Percentiles rank a stretch among this genome's conserved stretches.
These are phyloP conservation scores for Girardinus metallicus DNA, from an alignment of 2,797 vertebrate genomes.

Conservation along the genomic window DNA sequence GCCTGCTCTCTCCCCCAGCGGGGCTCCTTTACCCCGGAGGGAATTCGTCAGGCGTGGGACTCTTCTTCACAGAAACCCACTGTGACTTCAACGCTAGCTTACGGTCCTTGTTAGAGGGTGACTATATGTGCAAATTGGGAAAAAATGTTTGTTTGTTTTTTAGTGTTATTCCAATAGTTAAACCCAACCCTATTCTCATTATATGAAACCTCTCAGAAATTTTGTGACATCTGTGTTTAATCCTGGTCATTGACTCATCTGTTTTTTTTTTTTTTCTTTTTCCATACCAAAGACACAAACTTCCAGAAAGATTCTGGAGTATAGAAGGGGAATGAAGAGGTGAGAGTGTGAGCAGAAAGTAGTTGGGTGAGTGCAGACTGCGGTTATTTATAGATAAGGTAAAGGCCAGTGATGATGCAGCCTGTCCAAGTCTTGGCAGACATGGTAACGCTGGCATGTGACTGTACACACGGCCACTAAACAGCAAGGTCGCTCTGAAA, in stretches of 20 bases:
- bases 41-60: constrained; percentile 35
- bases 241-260: constrained; percentile 46
- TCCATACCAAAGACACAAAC: constrained; percentile 20
- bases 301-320: constrained; percentile 22
- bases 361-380: constrained; percentile 12
- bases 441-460: constrained; percentile 34
- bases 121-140: neutral
- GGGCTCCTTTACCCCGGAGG: constrained; percentile 1
- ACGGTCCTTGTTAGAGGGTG: neutral
- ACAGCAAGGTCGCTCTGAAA: constrained; percentile 9
- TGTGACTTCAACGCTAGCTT: neutral
- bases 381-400: constrained; percentile 80
- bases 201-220: constrained; percentile 30
- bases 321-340: constrained; percentile 13
- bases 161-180: neutral
- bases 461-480: constrained; percentile 9
- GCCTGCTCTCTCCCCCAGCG: constrained; percentile 40
- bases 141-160: neutral
- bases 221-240: constrained; percentile 26
- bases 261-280: constrained; percentile 15
- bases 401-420: constrained; percentile 77
- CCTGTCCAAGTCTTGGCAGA: constrained; percentile 47
- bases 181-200: neutral
- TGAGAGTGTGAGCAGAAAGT: constrained; percentile 46
- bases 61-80: constrained; percentile 7